Percentiles rank a stretch among this genome's conserved stretches.
These are phyloP conservation scores for Girardinus metallicus DNA, from an alignment of 2,797 vertebrate species.

Conservation along the genomic window DNA sequence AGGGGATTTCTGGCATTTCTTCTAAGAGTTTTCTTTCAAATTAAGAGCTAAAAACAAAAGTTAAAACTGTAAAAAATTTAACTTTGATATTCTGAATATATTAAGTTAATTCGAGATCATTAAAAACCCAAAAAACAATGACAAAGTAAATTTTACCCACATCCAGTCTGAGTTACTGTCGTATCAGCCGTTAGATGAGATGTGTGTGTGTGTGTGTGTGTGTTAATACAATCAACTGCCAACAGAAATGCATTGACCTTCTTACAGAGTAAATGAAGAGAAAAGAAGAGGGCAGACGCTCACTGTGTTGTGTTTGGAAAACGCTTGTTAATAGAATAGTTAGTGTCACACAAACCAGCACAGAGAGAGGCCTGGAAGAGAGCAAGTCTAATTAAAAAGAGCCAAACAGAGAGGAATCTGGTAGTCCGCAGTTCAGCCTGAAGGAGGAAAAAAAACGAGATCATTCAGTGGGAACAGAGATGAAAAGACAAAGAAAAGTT, in stretches of 20 bases:
- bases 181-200: not conserved
- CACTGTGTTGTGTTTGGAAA: slow-evolving; percentile 60
- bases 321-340: slow-evolving; percentile 73
- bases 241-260: slow-evolving; percentile 1
- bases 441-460: slow-evolving; percentile 34
- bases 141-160: not conserved
- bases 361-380: slow-evolving; percentile 47
- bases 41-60: not conserved
- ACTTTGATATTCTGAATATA: not conserved
- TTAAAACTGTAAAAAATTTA: not conserved
- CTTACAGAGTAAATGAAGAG: slow-evolving; percentile 14
- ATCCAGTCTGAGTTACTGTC: not conserved
- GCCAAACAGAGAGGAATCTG: slow-evolving; percentile 78
- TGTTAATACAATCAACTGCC: not conserved
- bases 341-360: slow-evolving; percentile 55
- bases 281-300: slow-evolving; percentile 34
- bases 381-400: slow-evolving; percentile 82
- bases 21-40: not conserved
- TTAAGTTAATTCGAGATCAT: not conserved
- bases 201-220: not conserved
- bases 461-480: slow-evolving; percentile 13
- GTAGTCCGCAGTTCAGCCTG: slow-evolving; percentile 69
- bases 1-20: not conserved
- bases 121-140: not conserved
- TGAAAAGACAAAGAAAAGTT: slow-evolving; percentile 9